Evolutionary conservation across 2,113 vertebrate genomes (phyloP), one percentile per base, ranked within the genome.

Genomic region (Hemiprocne comata): DNA sequence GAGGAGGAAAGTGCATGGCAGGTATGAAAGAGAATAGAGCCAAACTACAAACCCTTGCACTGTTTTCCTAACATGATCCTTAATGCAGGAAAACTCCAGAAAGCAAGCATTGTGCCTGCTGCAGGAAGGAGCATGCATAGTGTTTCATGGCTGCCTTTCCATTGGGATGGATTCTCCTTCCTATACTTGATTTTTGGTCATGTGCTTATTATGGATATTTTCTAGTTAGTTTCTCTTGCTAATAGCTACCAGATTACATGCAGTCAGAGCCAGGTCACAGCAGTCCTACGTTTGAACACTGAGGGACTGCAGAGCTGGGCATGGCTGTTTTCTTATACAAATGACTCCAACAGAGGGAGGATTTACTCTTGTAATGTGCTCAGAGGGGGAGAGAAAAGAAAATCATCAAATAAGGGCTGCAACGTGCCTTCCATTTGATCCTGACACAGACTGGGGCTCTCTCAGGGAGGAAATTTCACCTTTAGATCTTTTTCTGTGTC

Each of bases 191-290:
- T 60, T 92, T 89, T 60, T 16, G 11, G 44, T 74, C 60, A 17
- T 61, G 74, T 62, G 48, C 57, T 87, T 23, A 33, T 88, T 83
- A 51, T 28, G 64, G 84, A 9, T 91, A 29, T 94, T 95, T 95
- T 93, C 86, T 71, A 33, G 51, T 73, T 95, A 26, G 17, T 90
- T 96, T 97, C 66, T 93, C 87, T 57, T 73, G 34, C 55, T 89
- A 42, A 76, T 21, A 78, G 81, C 13, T 66, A 29, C 70, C 81
- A 78, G 84, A 31, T 73, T 57, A 62, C 40, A 42, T 40, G 19
- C 75, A 70, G 71, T 13, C 42, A 16, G 15, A 44, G 80, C 55
- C 84, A 74, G 84, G 66, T 88, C 73, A 1, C 91, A 91, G 89
- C 92, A 94, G 54, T 28, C 38, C 51, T n/a, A 58, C 62, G 61